Conservation (phyloP, 2,888 invertebrate species). For the Pheosia gnoma region DNA sequence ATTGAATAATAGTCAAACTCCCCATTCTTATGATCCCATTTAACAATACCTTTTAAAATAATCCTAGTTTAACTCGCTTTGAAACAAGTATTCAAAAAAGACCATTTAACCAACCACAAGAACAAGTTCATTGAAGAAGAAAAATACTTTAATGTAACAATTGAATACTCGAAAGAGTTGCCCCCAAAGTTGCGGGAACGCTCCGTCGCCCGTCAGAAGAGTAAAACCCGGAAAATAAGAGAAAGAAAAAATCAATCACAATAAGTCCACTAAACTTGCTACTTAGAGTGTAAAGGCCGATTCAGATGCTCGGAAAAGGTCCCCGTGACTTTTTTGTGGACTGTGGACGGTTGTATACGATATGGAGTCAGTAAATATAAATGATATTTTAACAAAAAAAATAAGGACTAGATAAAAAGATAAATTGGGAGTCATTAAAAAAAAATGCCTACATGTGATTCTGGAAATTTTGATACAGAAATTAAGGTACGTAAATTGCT, state of each 20-base stretch:
- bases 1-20: too few species aligned
- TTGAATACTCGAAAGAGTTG: background rate
- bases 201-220: conserved; percentile 18
- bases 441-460: too few species aligned
- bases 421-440: too few species aligned
- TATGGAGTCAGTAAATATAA: conserved; percentile 8
- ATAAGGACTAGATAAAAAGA: too few species aligned
- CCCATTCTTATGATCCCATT: too few species aligned
- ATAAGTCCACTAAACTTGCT: conserved; percentile 42
- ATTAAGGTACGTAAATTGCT: too few species aligned
- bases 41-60: background rate
- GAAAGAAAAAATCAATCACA: conserved; percentile 41
- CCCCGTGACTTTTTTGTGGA: conserved; percentile 27
- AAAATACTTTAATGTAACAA: conserved; percentile 5
- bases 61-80: background rate
- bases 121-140: background rate
- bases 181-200: conserved; percentile 19
- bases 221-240: conserved; percentile 31
- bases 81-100: background rate
- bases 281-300: conserved; percentile 36
- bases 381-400: background rate
- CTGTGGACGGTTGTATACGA: conserved; percentile 17
- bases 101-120: background rate
- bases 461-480: too few species aligned
- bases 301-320: conserved; percentile 35